Conservation (phyloP, 2,113 vertebrate genomes). For the Theristicus caerulescens region DNA sequence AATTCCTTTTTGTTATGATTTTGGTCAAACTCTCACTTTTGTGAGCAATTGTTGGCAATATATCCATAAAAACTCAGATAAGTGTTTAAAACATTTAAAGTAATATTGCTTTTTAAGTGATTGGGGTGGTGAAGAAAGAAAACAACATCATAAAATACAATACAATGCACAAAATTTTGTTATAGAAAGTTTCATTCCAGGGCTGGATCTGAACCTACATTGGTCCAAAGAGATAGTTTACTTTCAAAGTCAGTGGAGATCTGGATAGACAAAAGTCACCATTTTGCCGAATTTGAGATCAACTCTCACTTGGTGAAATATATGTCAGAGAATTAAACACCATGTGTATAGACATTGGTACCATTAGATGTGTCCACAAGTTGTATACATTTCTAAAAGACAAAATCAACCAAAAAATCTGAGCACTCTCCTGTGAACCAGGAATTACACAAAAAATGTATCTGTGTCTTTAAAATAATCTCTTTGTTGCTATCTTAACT, state of each 20-base stretch:
- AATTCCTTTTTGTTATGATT: neutral
- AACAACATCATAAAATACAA: neutral
- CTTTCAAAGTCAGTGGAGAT: neutral
- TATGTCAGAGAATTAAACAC: neutral
- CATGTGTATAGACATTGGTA: rapidly evolving
- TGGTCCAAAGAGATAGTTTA: neutral
- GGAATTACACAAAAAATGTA: neutral
- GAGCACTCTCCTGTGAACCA: neutral
- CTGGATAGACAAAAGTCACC: neutral
- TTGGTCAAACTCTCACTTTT: neutral
- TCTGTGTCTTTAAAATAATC: neutral
- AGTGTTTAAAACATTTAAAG: neutral
- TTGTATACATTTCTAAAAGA: neutral
- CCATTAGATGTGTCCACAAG: neutral
- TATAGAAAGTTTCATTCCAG: neutral
- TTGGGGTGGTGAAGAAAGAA: neutral
- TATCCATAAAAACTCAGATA: neutral
- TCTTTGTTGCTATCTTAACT: neutral
- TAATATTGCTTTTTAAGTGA: neutral
- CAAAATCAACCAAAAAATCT: neutral
- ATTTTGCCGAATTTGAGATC: neutral
- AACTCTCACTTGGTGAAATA: neutral
- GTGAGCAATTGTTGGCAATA: neutral
- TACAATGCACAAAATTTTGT: neutral
- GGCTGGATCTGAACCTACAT: neutral